Percentiles rank a stretch among this genome's conserved stretches.
Conservation (phyloP, 2,888 invertebrate genomes). For the Bellardia bayeri region DNA sequence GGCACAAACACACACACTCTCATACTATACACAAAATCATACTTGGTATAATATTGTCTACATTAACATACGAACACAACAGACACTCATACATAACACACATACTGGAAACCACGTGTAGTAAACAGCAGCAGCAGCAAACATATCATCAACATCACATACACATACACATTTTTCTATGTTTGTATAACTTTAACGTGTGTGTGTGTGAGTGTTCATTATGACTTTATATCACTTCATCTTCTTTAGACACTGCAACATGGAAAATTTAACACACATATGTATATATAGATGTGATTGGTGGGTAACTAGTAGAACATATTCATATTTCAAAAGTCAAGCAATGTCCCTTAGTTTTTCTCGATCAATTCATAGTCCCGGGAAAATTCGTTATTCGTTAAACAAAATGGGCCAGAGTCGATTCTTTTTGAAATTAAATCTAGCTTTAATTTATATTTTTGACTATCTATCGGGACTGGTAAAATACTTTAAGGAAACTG, state of each 20-base stretch:
- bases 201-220: background rate
- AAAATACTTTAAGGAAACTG: no score
- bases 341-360: no score
- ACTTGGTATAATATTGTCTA: conserved; percentile 30
- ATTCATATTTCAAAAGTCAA: no score
- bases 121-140: conserved; percentile 58
- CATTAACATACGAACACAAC: conserved; percentile 23
- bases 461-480: no score
- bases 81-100: background rate
- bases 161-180: conserved; percentile 41
- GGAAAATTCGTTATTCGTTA: no score
- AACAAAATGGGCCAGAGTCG: no score
- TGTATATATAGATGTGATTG: no score
- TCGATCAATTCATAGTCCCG: no score
- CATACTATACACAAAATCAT: background rate
- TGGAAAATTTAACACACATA: background rate
- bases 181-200: background rate
- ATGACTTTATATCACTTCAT: conserved; percentile 40
- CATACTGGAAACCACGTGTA: conserved; percentile 41
- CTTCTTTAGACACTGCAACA: background rate
- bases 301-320: no score
- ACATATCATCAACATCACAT: conserved; percentile 70
- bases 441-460: no score
- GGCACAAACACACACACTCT: conserved; percentile 38
- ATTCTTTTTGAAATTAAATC: no score